Base-by-base conservation (phyloP, 2,888 invertebrate genomes). In the Hecatera dysodea region DNA sequence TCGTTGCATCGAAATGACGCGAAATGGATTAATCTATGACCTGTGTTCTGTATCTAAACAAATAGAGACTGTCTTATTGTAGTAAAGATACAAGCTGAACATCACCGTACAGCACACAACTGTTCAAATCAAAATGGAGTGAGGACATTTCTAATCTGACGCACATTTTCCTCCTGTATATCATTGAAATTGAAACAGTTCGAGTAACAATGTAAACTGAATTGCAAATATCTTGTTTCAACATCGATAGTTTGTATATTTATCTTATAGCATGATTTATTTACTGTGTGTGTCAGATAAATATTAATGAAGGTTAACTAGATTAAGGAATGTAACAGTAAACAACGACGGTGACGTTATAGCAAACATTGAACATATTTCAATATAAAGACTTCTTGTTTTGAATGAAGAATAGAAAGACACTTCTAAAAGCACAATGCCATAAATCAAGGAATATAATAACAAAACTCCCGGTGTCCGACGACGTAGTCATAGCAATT, bases 401-500 rank as follows among this genome's bases (percentile, higher is more conserved):
- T 59, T 53, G 42, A 52, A 59, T 27, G 46, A 19, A 19, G 15
- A 75, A 67, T 55, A 60, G 56, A 66, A 82, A 70, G 50, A 75
- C 73, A 64, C 60, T 75, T 73, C 53, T 62, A 74, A 76, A 78
- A 65, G 68, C 75, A 80, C 66, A 81, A 79, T 74, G 63, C 63
- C 63, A 77, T 85, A 79, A 84, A 82, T 83, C 81, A 86, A 86
- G 85, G 86, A 86, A 85, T 82, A 86, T 85, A 85, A 88, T 80
- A 88, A 86, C 86, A 88, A 86, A 89, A 86, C 83, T 81, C 87
- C 82, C 83, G 86, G 87, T 86, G 85, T 88, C 87, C 91, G 88
- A 91, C 92, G 90, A 92, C 90, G 90, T 87, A 92, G 93, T 92
- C 92, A 92, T 89, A 91, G 86, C 91, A 90, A 91, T 91, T 92